These are phyloP conservation scores for Druceiella hillmani DNA, from an alignment of 2,888 invertebrate genomes.

Conservation along the genomic window DNA sequence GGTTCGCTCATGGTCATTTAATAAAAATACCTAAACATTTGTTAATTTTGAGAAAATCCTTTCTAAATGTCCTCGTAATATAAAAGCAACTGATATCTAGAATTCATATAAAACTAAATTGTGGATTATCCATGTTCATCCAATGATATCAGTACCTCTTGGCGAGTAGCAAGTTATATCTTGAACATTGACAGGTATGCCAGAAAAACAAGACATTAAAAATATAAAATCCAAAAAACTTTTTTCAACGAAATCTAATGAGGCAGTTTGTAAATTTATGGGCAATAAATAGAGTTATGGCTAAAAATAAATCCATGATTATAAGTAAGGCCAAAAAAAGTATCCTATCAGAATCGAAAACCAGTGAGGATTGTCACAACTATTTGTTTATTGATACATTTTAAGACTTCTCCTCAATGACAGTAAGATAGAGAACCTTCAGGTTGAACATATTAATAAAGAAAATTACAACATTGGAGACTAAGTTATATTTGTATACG, in stretches of 20 bases:
- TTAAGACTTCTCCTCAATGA: slow-evolving; percentile 11
- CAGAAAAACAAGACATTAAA: slow-evolving; percentile 15
- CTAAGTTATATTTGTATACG: slow-evolving; percentile 4
- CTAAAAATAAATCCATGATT: neutral
- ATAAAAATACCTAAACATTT: slow-evolving; percentile 22
- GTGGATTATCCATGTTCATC: slow-evolving; percentile 26
- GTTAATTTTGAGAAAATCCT: slow-evolving; percentile 23
- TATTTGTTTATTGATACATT: slow-evolving; percentile 10
- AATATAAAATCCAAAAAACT: slow-evolving; percentile 8
- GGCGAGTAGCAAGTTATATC: slow-evolving; percentile 26
- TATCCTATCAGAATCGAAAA: slow-evolving; percentile 10
- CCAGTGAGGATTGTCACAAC: slow-evolving; percentile 10
- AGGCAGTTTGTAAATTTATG: slow-evolving; percentile 3
- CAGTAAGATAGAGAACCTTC: slow-evolving; percentile 8
- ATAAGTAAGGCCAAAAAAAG: slow-evolving; percentile 4
- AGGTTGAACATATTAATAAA: slow-evolving; percentile 9
- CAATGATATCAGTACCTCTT: slow-evolving; percentile 26
- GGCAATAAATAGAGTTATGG: no score
- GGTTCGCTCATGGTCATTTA: slow-evolving; percentile 25
- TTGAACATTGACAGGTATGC: slow-evolving; percentile 20
- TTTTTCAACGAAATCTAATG: slow-evolving; percentile 4
- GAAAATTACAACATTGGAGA: slow-evolving; percentile 11
- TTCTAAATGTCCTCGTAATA: slow-evolving; percentile 16
- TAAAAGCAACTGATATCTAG: slow-evolving; percentile 22
- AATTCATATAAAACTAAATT: slow-evolving; percentile 27